Percentiles rank a stretch among this genome's conserved stretches.
phyloP scores from a whole-genome alignment of 2,113 vertebrate genomes.

The cattle (Bos taurus) region DNA sequence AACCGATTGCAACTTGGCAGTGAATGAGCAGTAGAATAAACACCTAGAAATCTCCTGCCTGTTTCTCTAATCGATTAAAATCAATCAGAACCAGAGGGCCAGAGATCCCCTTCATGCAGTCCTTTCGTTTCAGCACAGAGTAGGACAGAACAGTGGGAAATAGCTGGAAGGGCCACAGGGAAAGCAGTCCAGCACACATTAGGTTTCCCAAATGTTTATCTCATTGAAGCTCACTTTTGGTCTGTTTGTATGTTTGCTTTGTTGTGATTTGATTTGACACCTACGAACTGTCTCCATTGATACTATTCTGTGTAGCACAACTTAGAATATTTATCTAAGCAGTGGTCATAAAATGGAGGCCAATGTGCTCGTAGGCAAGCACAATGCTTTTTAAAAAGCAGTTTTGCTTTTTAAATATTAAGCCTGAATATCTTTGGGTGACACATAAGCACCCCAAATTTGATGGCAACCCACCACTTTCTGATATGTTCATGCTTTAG shows the following conservation, averaged over 20 bases:
- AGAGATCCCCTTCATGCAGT: not conserved
- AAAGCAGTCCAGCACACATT: not conserved
- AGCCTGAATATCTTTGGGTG: not conserved
- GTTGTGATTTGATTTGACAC: not conserved
- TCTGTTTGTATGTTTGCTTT: not conserved
- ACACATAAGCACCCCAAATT: not conserved
- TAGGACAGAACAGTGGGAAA: not conserved
- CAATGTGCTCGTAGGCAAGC: not conserved
- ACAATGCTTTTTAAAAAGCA: not conserved
- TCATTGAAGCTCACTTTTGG: not conserved
- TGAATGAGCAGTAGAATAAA: not conserved
- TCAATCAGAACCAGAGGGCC: not conserved
- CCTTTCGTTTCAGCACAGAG: not conserved
- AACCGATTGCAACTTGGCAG: not conserved
- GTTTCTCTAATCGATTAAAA: not conserved
- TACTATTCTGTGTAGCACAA: not conserved
- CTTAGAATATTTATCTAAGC: not conserved
- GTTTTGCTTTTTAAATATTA: not conserved
- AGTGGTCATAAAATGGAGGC: not conserved
- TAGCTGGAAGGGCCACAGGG: not conserved
- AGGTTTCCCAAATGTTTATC: not conserved
- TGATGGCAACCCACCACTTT: not conserved
- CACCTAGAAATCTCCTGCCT: not conserved
- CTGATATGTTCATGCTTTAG: not conserved
- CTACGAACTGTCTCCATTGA: not conserved